Evolutionary conservation across 2,113 vertebrate genomes (phyloP).

Genomic region (Pithys albifrons): DNA sequence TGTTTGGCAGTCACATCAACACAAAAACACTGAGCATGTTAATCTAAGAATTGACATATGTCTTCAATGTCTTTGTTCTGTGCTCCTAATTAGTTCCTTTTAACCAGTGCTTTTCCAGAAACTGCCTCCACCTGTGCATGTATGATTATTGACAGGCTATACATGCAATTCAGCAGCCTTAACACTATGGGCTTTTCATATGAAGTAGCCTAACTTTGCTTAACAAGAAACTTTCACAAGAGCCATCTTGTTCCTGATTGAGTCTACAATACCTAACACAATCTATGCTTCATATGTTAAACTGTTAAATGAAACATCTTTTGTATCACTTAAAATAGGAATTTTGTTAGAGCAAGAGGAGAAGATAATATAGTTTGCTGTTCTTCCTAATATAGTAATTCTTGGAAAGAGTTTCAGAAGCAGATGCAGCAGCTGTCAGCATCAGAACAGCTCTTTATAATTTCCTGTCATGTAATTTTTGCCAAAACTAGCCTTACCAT

Average conservation of each 20-base stretch:
- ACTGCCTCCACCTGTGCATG: not conserved
- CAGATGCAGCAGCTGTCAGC: not conserved
- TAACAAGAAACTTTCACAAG: not conserved
- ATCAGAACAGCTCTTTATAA: not conserved
- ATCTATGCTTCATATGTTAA: not conserved
- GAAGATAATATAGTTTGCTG: not conserved
- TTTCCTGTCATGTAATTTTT: not conserved
- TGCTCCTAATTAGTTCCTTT: not conserved
- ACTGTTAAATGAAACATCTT: not conserved
- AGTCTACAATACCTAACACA: not conserved
- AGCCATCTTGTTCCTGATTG: not conserved
- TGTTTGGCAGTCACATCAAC: not conserved
- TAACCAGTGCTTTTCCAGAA: not conserved
- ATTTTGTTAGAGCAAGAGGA: not conserved
- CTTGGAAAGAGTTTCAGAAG: not conserved
- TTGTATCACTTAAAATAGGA: not conserved
- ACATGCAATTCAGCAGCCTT: not conserved
- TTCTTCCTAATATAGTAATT: not conserved
- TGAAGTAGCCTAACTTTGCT: not conserved
- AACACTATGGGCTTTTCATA: not conserved
- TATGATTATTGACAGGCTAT: not conserved
- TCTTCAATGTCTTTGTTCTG: not conserved
- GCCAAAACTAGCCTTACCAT: not conserved
- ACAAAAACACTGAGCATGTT: not conserved
- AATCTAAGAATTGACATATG: not conserved